Evolutionary conservation across 2,888 invertebrate genomes (phyloP), one percentile per base, ranked within the genome.

Genomic region (Platycheirus rosarum): DNA sequence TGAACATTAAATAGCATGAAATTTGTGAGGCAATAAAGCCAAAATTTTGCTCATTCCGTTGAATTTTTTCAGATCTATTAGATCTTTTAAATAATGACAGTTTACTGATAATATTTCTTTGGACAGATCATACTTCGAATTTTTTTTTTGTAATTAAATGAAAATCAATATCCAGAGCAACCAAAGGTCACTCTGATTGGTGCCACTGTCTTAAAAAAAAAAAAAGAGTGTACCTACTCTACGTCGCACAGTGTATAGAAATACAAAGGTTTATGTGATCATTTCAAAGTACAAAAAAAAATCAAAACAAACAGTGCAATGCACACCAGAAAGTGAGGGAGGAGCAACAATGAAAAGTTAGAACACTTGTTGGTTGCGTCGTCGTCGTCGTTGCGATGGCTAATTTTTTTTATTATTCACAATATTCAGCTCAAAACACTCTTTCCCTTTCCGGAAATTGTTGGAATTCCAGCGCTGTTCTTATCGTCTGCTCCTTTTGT

Each of bases 341-440:
- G 80, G 70, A 80, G 76, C 70, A 70, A 70, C 7, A 44, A 40
- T 62, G 26, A 44, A 78, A 68, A 60, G 66, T 60, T 6, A 77
- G 76, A 68, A 82, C 82, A 82, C 82, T 82, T 82, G 82, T 82
- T 82, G 82, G 71, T 55, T 40, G 71, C 26, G 82, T 63, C 62
- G 60, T 76, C 66, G 40, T 70, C 60, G 63, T 70, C 23, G 70
- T 60, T 48, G 65, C 35, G 48, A n/a, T n/a, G n/a, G n/a, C n/a
- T n/a, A n/a, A n/a, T n/a, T n/a, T n/a, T n/a, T n/a, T n/a, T n/a
- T n/a, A n/a, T n/a, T n/a, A n/a, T 80, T 76, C 75, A 70, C 68
- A n/a, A 13, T 13, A 44, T 44, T 29, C 16, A 16, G 7, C 40
- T 14, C 14, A 40, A 49, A 35, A 44, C 60, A 60, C 44, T 60